A percentile compares a stretch with the other conserved stretches of the same genome.
Conservation (phyloP, 2,888 invertebrate genomes). For the Diarsia rubi region DNA sequence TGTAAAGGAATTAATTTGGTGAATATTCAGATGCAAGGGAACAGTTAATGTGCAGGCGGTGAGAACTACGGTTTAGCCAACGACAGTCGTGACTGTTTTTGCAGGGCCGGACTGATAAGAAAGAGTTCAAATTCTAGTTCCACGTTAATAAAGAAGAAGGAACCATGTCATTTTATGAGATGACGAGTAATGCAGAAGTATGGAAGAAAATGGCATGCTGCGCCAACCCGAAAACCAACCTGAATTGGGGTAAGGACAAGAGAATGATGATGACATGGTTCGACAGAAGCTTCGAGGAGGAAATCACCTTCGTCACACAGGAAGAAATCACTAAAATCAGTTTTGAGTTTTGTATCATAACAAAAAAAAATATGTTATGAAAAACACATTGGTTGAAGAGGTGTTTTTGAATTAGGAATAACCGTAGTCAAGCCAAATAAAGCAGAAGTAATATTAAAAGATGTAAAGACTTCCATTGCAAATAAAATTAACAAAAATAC, state of each 20-base stretch:
- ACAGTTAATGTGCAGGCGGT: conserved; percentile 47
- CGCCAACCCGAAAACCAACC: too few relatives aligned
- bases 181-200: too few relatives aligned
- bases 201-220: too few relatives aligned
- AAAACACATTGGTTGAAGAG: neutral
- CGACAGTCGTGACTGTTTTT: conserved; percentile 15
- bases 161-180: too few relatives aligned
- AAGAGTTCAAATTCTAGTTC: neutral
- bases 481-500: conserved; percentile 4
- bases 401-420: neutral
- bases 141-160: neutral
- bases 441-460: neutral
- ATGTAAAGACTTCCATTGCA: neutral
- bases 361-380: neutral
- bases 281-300: neutral
- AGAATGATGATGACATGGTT: neutral
- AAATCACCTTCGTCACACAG: neutral
- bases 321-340: neutral
- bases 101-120: conserved; percentile 5
- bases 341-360: neutral
- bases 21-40: conserved; percentile 47
- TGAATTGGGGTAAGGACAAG: too few relatives aligned
- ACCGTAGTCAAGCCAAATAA: too few relatives aligned
- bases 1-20: conserved; percentile 52
- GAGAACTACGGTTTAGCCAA: conserved; percentile 29